Base-by-base conservation (phyloP, 2,113 vertebrate species). In the Bubalus kerabau region DNA sequence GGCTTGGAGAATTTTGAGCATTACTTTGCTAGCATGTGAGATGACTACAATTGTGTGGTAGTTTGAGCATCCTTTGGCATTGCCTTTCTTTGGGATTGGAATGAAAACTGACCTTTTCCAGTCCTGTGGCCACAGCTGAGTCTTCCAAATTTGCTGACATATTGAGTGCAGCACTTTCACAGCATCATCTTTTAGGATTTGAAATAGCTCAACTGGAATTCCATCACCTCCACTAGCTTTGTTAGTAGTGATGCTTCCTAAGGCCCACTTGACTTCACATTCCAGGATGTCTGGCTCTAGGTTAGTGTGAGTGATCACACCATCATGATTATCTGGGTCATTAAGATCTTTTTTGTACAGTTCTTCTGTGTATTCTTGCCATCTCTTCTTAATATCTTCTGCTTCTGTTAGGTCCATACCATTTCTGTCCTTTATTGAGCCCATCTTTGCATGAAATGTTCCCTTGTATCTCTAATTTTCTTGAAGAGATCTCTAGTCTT, bases 311-410 rank as follows among this genome's bases (percentile, higher is more conserved):
- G 62, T 67, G 62, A 67, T n/a, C 32, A n/a, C 7, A 67, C 4
- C 62, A 67, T 67, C 3, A 0, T 67, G 16, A n/a, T 19, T 67
- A 67, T n/a, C 32, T 67, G 2, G 7, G 62, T 67, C 3, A 0
- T 67, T 7, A 67, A 67, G 62, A 19, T n/a, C 8, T 67, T 67
- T 64, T 67, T 19, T 67, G 62, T 67, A 67, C 62, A n/a, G 32
- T 67, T 67, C 8, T 19, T 67, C 32, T 10, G 16, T 67, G 32
- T n/a, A 67, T 67, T 67, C 32, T 67, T 67, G 32, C 32, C 62
- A n/a, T 4, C 62, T 67, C 62, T 67, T 67, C 62, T n/a, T 67
- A 67, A 2, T 2, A 67, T n/a, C 62, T 67, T 67, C 62, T 67
- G 62, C 16, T 67, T 67, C 62, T n/a, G 7, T 67, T 67, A 67